Evolutionary conservation across 2,888 invertebrate species (phyloP), one percentile per base, ranked within the genome.

Genomic region (Hypomecis punctinalis): DNA sequence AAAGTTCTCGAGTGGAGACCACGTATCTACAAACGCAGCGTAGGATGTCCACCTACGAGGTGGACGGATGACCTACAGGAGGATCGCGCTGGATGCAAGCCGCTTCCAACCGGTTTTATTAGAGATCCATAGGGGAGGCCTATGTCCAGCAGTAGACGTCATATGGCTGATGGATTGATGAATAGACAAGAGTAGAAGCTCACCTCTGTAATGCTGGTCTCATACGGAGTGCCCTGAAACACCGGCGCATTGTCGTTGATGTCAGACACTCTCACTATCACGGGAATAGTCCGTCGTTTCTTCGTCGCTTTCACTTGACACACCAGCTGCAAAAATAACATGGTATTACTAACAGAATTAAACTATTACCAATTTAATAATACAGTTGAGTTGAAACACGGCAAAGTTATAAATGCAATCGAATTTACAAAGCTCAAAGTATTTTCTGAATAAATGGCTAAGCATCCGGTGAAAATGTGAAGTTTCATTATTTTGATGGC

Each of bases 161-260:
- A 6, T 6, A 11, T 43, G 1, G 6, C 43, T 2, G 43, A 43
- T 6, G 43, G 6, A n/a, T n/a, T n/a, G n/a, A 39, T 43, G 43
- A 2, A 6, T 43, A 11, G n/a, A 8, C 5, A 4, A 11, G 5
- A 11, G 11, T 5, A 5, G 11, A 11, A 5, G 6, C 53, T 42
- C 5, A 98, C 97, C 96, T 98, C 98, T 39, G 97, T 96, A 72
- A 98, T 96, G 68, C 94, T 96, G 63, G 97, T 95, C 88, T 96
- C 96, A 84, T 98, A 98, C 52, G 97, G 97, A 66, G 96, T 96
- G 81, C 96, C 96, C 82, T 96, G 94, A 89, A 98, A 98, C 79
- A 95, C 94, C 37, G 98, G 98, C 58, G 96, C 95, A 89, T 98
- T 98, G 89, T 98, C 98, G 84, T 98, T 98, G 84, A 98, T 95